Evolutionary conservation across 2,888 invertebrate genomes (phyloP), one percentile per base, ranked within the genome.

Genomic region (Linyphia triangularis): DNA sequence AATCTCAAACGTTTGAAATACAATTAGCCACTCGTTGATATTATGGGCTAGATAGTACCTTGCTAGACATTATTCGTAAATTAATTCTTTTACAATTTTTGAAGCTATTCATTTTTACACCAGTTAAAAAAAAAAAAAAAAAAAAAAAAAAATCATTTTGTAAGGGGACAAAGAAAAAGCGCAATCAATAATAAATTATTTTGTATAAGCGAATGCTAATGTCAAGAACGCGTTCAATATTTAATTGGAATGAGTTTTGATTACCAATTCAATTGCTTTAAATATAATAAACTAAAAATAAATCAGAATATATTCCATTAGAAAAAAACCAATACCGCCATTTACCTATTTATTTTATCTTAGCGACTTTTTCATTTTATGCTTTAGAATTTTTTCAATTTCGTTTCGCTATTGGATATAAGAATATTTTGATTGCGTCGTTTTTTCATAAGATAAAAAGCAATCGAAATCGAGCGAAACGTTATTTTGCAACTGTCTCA

Each of bases 401-500:
- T 67, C 67, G 33, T 30, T 67, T 30, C 2, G 33, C 19, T 33
- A n/a, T 51, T n/a, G 51, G 51, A 51, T n/a, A 51, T 51, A 51
- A 51, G 67, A 33, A 9, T 33, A 26, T 30, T 67, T 67, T 33
- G 7, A 67, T 67, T 67, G 24, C 24, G 9, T 63, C 26, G 22
- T 67, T 67, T 67, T 67, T 33, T 33, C n/a, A 33, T 16, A 16
- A 10, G 16, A 67, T 67, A 33, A 19, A 67, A 67, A 33, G 19
- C 33, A 28, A 33, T 51, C n/a, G 16, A 67, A 19, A 67, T 33
- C 16, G 63, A 28, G 7, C n/a, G 67, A 33, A 67, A 19, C n/a
- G 67, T 67, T 33, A 67, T 67, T 33, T 67, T 67, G 67, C 19
- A 67, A n/a, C 67, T 67, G 33, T 67, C 33, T 67, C 30, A 67